Evolutionary conservation across 2,113 vertebrate species (phyloP).

Genomic region (Alethe castanea): DNA sequence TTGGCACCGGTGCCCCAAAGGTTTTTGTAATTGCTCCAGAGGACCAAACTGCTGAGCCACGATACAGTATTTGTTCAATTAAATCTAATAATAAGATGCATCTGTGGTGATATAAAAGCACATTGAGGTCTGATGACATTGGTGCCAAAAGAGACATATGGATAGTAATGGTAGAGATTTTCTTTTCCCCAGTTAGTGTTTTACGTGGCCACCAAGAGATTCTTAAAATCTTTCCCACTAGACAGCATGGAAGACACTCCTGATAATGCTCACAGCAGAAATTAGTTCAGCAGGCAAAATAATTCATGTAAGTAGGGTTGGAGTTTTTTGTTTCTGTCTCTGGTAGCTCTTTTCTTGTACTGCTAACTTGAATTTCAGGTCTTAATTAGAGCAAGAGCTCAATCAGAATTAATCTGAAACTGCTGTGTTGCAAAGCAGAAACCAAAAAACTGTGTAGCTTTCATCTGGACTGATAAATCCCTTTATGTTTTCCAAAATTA

Average conservation of each 20-base stretch:
- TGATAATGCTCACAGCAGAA: not conserved
- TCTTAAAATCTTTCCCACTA: not conserved
- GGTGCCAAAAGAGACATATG: not conserved
- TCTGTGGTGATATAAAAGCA: not conserved
- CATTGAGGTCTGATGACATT: not conserved
- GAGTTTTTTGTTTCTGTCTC: not conserved
- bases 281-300: not conserved
- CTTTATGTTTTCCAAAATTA: not conserved
- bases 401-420: not conserved
- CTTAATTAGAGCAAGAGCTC: not conserved
- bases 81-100: not conserved
- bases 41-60: not conserved
- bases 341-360: not conserved
- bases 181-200: not conserved
- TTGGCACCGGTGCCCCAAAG: not conserved
- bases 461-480: not conserved
- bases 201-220: not conserved
- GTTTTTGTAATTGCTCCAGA: not conserved
- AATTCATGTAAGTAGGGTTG: not conserved
- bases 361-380: not conserved
- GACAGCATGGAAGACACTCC: not conserved
- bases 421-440: not conserved
- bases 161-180: not conserved
- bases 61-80: not conserved
- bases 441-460: not conserved